Evolutionary conservation across 2,797 vertebrate species (phyloP).

Genomic region (Microcaecilia unicolor): DNA sequence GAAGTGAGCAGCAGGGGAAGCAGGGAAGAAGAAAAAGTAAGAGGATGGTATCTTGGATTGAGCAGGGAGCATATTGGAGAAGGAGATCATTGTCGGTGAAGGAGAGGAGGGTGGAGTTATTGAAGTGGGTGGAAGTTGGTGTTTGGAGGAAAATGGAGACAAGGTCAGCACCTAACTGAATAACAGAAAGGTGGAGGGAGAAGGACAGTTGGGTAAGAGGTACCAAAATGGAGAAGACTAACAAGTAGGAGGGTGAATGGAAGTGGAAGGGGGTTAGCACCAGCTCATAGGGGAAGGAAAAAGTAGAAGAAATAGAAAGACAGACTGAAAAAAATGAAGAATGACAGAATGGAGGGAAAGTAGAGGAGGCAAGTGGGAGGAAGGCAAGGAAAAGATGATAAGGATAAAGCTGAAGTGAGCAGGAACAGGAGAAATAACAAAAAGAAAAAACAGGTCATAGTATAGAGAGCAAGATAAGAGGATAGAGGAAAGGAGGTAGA

Average conservation of each 20-base stretch:
- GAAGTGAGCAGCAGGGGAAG: no score
- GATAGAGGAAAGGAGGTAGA: neutral
- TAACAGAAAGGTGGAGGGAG: neutral
- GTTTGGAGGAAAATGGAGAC: neutral
- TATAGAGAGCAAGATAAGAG: neutral
- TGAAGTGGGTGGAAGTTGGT: no score
- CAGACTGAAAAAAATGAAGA: slow-evolving; percentile 13
- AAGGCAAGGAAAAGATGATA: neutral
- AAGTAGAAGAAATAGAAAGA: neutral
- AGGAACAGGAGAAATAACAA: slow-evolving; percentile 8
- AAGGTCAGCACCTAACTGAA: neutral
- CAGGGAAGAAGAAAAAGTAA: no score
- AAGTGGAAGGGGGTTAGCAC: neutral
- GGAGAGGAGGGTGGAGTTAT: neutral
- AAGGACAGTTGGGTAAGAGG: neutral
- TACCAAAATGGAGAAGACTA: neutral
- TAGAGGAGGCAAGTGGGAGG: neutral
- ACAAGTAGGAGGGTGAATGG: neutral
- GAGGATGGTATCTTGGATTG: no score
- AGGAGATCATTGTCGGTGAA: neutral
- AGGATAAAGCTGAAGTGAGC: slow-evolving; percentile 1
- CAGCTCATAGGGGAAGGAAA: neutral
- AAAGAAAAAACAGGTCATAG: neutral
- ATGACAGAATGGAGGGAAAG: neutral
- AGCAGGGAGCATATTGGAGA: no score